Conservation (phyloP, 1,140 invertebrate genomes). For the Drosophila trapezifrons region DNA sequence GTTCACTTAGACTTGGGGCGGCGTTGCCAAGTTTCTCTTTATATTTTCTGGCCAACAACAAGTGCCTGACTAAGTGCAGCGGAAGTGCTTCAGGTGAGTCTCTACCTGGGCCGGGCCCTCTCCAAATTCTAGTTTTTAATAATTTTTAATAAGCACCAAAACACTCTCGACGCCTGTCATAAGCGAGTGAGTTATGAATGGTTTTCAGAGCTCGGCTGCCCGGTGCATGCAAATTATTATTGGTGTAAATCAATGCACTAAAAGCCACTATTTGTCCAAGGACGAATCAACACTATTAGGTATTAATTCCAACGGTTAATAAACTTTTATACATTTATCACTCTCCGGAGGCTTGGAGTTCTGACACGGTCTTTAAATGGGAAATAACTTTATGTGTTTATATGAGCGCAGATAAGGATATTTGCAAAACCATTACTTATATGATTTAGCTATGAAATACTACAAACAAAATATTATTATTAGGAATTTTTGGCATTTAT, state of each 20-base stretch:
- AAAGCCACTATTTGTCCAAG: constrained; percentile 39
- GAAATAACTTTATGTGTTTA: not conserved
- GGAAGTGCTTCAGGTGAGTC: constrained; percentile 71
- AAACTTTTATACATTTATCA: constrained; percentile 16
- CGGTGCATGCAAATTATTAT: constrained; percentile 43
- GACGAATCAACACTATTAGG: constrained; percentile 19
- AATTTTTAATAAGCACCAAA: constrained; percentile 25
- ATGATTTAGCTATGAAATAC: too few species aligned
- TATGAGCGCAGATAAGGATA: too few species aligned
- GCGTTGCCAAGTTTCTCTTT: constrained; percentile 66
- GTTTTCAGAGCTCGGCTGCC: constrained; percentile 26
- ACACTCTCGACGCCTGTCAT: constrained; percentile 52
- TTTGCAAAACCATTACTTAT: too few species aligned
- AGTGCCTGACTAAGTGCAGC: constrained; percentile 72
- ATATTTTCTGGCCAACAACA: constrained; percentile 48
- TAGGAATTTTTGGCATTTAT: not conserved
- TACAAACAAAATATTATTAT: too few species aligned
- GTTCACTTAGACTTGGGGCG: constrained; percentile 60
- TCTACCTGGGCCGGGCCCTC: constrained; percentile 27
- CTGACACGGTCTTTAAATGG: not conserved
- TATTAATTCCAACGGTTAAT: constrained; percentile 21
- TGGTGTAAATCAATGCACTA: constrained; percentile 35
- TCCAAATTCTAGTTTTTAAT: constrained; percentile 1
- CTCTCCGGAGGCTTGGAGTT: not conserved
- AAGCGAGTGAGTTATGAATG: constrained; percentile 55